phyloP scores from a whole-genome alignment of 2,797 vertebrate species.

The Centropyge bicolor region DNA sequence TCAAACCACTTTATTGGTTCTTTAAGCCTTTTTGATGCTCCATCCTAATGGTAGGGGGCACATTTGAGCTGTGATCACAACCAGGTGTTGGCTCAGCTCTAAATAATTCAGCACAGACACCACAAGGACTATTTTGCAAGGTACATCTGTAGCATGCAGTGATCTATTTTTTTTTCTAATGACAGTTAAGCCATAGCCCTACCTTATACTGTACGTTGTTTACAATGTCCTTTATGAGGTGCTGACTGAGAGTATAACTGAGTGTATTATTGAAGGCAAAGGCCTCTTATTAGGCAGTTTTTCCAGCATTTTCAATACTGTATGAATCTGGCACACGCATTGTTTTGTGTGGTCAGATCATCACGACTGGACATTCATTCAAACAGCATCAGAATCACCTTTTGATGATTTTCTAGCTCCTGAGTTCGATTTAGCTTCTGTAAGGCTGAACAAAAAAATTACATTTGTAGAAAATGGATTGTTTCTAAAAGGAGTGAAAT shows the following conservation, averaged over 20 bases:
- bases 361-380: constrained; percentile 33
- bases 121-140: constrained; percentile 49
- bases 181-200: constrained; percentile 57
- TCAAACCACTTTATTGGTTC: constrained; percentile 21
- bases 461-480: constrained; percentile 37
- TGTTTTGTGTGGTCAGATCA: constrained; percentile 39
- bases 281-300: not conserved
- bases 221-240: constrained; percentile 45
- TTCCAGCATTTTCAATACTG: constrained; percentile 30
- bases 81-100: constrained; percentile 21
- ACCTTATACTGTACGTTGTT: constrained; percentile 24
- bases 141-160: constrained; percentile 49
- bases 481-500: constrained; percentile 28
- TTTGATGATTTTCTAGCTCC: constrained; percentile 20
- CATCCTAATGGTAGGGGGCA: constrained; percentile 39
- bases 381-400: constrained; percentile 37
- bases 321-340: constrained; percentile 9
- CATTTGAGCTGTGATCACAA: constrained; percentile 47
- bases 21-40: constrained; percentile 37
- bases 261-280: constrained; percentile 23
- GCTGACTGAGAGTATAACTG: constrained; percentile 36
- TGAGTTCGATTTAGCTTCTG: constrained; percentile 1
- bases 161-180: constrained; percentile 5
- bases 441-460: constrained; percentile 15
- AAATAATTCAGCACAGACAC: constrained; percentile 42